Conservation (phyloP, 2,888 invertebrate genomes). For the Synergus laeviventris region DNA sequence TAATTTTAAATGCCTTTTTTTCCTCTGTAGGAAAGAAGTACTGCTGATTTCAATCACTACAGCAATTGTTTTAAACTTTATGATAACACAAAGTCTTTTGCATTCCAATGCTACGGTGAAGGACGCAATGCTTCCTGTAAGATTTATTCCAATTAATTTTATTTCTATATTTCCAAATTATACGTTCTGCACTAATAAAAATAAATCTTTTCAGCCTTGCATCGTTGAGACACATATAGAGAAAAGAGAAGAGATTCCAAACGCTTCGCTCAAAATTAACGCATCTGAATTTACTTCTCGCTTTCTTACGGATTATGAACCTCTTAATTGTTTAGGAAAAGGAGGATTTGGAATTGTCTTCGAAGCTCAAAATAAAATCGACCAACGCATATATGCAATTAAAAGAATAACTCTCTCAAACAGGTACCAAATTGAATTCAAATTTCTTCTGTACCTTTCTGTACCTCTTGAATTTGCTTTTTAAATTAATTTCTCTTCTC, state of each 20-base stretch:
- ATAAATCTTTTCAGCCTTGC: slow-evolving; percentile 62
- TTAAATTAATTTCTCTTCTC: slow-evolving; percentile 13
- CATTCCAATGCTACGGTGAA: slow-evolving; percentile 62
- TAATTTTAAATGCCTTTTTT: slow-evolving; percentile 3
- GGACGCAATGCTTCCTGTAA: slow-evolving; percentile 66
- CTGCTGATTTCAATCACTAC: slow-evolving; percentile 85
- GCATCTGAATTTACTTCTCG: slow-evolving; percentile 76
- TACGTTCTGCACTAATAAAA: slow-evolving; percentile 14
- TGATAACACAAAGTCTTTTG: slow-evolving; percentile 78
- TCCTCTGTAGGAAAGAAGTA: slow-evolving; percentile 84
- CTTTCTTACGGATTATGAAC: slow-evolving; percentile 90
- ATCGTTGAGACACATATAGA: slow-evolving; percentile 68
- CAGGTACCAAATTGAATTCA: slow-evolving; percentile 75
- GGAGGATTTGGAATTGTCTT: slow-evolving; percentile 99
- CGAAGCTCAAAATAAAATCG: slow-evolving; percentile 94
- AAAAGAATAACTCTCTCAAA: slow-evolving; percentile 94
- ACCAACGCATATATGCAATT: slow-evolving; percentile 95
- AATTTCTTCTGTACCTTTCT: neutral
- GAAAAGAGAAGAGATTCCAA: slow-evolving; percentile 69
- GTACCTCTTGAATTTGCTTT: neutral
- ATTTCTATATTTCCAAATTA: slow-evolving; percentile 14
- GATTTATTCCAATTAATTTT: slow-evolving; percentile 39
- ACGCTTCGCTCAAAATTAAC: slow-evolving; percentile 61
- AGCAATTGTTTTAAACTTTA: slow-evolving; percentile 83
- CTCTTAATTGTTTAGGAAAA: slow-evolving; percentile 87